A percentile compares a stretch with the other conserved stretches of the same genome.
Conservation (phyloP, 2,888 invertebrate genomes). For the Euplagia quadripunctaria region DNA sequence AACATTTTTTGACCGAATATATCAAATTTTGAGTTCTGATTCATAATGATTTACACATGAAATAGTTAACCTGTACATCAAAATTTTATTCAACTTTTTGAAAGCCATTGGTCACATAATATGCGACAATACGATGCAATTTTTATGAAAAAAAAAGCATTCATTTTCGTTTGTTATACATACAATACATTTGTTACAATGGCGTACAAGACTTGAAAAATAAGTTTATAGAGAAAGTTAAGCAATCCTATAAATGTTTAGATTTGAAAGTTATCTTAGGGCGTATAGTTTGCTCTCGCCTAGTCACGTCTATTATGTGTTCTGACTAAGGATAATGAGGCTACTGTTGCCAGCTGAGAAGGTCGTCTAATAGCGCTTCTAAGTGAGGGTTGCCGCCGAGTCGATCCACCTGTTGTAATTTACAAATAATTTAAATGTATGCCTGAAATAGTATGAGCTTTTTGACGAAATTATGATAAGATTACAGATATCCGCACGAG, state of each 20-base stretch:
- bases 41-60: no score
- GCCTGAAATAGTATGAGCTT: no score
- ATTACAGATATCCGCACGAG: no score
- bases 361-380: constrained; percentile 91
- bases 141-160: not conserved
- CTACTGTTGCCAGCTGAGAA: constrained; percentile 88
- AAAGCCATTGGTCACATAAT: not conserved
- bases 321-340: constrained; percentile 12
- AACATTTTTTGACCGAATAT: no score
- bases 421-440: not conserved
- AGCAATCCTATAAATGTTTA: not conserved
- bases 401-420: constrained; percentile 76
- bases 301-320: constrained; percentile 16
- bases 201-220: not conserved
- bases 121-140: not conserved
- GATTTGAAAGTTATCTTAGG: not conserved
- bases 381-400: constrained; percentile 94
- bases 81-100: not conserved
- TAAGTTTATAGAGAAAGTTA: not conserved
- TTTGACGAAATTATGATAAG: no score
- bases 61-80: no score
- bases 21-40: not conserved
- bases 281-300: not conserved
- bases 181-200: not conserved
- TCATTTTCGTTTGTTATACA: not conserved